These are phyloP conservation scores for Jordanella pulchra DNA, from an alignment of 2,797 vertebrate species.

Conservation along the genomic window DNA sequence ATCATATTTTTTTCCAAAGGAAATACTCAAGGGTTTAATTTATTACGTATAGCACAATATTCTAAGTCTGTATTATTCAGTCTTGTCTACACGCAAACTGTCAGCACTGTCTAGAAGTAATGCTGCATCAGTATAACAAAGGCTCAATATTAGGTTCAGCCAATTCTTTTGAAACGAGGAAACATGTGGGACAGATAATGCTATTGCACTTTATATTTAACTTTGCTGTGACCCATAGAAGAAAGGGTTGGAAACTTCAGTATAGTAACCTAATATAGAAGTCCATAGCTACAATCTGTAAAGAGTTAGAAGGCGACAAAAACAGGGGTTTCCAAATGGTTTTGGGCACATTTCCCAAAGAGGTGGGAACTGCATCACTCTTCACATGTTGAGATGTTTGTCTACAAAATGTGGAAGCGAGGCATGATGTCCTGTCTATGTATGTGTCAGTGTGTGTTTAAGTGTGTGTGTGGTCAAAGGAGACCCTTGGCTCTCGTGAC, in stretches of 20 bases:
- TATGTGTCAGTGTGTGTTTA: slow-evolving; percentile 37
- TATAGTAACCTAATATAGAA: slow-evolving; percentile 68
- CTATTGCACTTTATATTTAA: slow-evolving; percentile 32
- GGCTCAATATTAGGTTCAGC: slow-evolving; percentile 18
- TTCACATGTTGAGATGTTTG: slow-evolving; percentile 82
- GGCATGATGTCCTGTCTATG: slow-evolving; percentile 54
- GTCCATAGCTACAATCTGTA: slow-evolving; percentile 73
- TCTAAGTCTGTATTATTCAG: slow-evolving; percentile 38
- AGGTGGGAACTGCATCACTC: slow-evolving; percentile 69
- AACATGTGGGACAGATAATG: slow-evolving; percentile 27
- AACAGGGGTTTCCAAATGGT: slow-evolving; percentile 74
- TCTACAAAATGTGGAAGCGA: slow-evolving; percentile 75
- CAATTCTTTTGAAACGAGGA: slow-evolving; percentile 27
- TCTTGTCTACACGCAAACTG: slow-evolving; percentile 44
- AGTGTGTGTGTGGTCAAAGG: slow-evolving; percentile 78
- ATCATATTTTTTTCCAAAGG: slow-evolving; percentile 29
- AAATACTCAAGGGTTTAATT: slow-evolving; percentile 36
- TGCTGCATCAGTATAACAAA: slow-evolving; percentile 54
- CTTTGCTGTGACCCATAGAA: slow-evolving; percentile 35
- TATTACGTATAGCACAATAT: slow-evolving; percentile 36
- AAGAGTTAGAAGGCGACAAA: slow-evolving; percentile 68
- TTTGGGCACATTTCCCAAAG: slow-evolving; percentile 76
- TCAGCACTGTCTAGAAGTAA: slow-evolving; percentile 48
- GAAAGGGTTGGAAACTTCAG: slow-evolving; percentile 41
- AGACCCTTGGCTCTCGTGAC: slow-evolving; percentile 79